Percentiles rank a stretch among this genome's conserved stretches.
Evolutionary conservation across 2,888 invertebrate species (phyloP).

Genomic region (Dysmachus trigonus): DNA sequence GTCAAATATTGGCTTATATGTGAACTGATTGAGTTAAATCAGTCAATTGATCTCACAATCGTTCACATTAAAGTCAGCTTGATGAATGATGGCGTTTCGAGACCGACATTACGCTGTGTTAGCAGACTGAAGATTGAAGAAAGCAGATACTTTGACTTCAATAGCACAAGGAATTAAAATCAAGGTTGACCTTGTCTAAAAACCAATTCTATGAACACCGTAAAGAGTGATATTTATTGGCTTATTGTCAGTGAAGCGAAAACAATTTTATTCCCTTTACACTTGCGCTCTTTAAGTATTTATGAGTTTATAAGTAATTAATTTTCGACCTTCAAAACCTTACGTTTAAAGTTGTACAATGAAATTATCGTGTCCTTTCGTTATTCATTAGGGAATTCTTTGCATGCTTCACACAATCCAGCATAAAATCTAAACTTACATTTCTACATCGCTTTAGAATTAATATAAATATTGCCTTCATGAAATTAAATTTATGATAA

Average conservation of each 20-base stretch:
- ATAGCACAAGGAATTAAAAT: neutral
- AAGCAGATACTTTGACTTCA: neutral
- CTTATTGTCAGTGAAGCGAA: neutral
- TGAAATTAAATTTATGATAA: too few species aligned
- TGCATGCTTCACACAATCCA: neutral
- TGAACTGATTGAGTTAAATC: neutral
- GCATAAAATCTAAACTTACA: neutral
- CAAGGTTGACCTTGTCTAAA: neutral
- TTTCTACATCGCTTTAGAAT: neutral
- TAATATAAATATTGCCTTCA: neutral
- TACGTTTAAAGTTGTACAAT: neutral
- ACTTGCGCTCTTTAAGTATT: neutral
- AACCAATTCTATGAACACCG: neutral
- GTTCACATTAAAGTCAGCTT: neutral
- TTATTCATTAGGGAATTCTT: neutral
- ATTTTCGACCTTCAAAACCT: neutral
- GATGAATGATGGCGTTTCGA: neutral
- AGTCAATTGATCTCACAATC: neutral
- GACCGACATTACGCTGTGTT: neutral
- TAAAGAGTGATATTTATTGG: neutral
- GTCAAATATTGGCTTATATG: neutral
- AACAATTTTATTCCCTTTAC: neutral
- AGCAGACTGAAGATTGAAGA: neutral
- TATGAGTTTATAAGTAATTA: neutral
- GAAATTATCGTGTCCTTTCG: neutral